A percentile compares a stretch with the other conserved stretches of the same genome.
These are phyloP conservation scores for Sclerodermus sp. DNA, from an alignment of 2,888 invertebrate species.

Conservation along the genomic window DNA sequence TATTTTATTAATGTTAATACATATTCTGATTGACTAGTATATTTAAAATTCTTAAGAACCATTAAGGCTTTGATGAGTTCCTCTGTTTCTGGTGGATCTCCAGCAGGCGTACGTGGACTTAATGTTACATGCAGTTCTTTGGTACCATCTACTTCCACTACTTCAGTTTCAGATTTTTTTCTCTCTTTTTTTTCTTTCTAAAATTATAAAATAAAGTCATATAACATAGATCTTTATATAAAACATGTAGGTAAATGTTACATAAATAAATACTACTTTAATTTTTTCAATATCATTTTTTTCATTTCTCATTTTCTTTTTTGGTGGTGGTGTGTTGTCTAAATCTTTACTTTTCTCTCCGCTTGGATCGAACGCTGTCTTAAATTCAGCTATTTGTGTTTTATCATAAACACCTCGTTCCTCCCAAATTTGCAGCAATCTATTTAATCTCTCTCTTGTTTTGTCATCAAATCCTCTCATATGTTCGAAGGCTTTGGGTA, in stretches of 20 bases:
- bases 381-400: conserved; percentile 78
- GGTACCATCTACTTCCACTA: conserved; percentile 67
- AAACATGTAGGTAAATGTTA: not conserved
- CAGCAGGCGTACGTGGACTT: conserved; percentile 78
- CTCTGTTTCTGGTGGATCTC: conserved; percentile 90
- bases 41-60: conserved; percentile 50
- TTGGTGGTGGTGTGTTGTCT: conserved; percentile 55
- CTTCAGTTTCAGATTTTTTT: conserved; percentile 62
- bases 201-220: conserved; percentile 10
- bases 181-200: conserved; percentile 57
- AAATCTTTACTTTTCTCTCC: conserved; percentile 38
- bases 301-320: conserved; percentile 50
- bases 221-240: not conserved
- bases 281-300: conserved; percentile 22
- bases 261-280: not conserved
- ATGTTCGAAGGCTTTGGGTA: conserved; percentile 82
- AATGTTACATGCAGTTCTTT: conserved; percentile 76
- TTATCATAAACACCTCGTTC: conserved; percentile 88
- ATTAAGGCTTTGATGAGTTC: conserved; percentile 79
- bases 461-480: conserved; percentile 81
- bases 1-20: conserved; percentile 40
- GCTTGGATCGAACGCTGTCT: conserved; percentile 62
- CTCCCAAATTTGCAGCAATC: conserved; percentile 89
- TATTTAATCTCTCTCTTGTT: conserved; percentile 75
- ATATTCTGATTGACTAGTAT: too few species aligned